A percentile compares a stretch with the other conserved stretches of the same genome.
These are phyloP conservation scores for Halocynthia roretzi DNA, from an alignment of 23 tunicate genomes.

Conservation along the genomic window DNA sequence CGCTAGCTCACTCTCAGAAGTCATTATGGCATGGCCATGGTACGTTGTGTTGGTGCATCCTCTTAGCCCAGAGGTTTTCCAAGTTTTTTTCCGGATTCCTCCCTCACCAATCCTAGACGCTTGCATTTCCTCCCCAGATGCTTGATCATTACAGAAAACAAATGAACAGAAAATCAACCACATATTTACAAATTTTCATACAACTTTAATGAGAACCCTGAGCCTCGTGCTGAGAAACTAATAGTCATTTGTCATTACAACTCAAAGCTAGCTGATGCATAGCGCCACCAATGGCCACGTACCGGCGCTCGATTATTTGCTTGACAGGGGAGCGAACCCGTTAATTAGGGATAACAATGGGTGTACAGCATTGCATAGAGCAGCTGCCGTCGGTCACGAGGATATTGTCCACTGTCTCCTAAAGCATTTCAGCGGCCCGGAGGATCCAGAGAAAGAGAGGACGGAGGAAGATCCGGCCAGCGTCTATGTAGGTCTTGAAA, in stretches of 20 bases:
- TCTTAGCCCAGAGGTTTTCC: no score
- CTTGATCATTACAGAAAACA: no score
- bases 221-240: no score
- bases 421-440: constrained; percentile 29
- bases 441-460: not conserved
- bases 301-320: constrained; percentile 56
- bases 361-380: constrained; percentile 87
- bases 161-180: no score
- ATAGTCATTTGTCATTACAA: constrained; percentile 47
- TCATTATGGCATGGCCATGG: no score
- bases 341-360: constrained; percentile 79
- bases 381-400: constrained; percentile 61
- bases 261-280: constrained; percentile 87
- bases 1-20: no score
- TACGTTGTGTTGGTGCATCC: no score
- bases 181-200: no score
- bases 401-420: constrained; percentile 58
- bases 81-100: no score
- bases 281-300: constrained; percentile 87
- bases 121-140: no score
- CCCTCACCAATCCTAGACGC: no score
- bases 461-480: not conserved
- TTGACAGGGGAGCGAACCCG: constrained; percentile 55
- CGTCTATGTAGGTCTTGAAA: constrained; percentile 26
- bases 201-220: no score